Evolutionary conservation across 2,113 vertebrate genomes (phyloP), one percentile per base, ranked within the genome.

Genomic region (Marmota monax): DNA sequence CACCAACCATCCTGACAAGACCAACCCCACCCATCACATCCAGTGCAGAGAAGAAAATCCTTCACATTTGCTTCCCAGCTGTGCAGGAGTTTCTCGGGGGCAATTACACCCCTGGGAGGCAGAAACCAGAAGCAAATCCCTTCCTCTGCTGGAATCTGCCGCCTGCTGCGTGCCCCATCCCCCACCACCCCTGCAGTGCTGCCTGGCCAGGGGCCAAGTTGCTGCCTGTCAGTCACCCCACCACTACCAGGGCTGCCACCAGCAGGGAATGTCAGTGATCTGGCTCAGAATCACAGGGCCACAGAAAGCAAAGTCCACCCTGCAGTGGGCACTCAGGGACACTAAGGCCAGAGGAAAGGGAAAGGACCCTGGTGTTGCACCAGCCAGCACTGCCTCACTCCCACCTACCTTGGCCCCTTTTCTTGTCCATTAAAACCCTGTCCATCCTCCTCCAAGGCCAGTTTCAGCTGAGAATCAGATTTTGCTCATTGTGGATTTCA

Each of bases 11-110:
- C 58, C 56, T 1, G 39, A 56, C 84, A 45, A 32, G 29, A 79
- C 37, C 90, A 6, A 82, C 86, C 79, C 89, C 94, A 96, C 94
- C 96, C 97, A 92, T 92, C 37, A 18, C 0, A 0, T 5, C 48
- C 67, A 83, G 51, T 0, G 0, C 42, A 34, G 89, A 29, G 34
- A 7, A 77, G 77, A 96, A 94, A 94, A 97, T 56, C 94, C 87
- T 96, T 94, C 80, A 73, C 96, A 94, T 94, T 96, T 96, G 96
- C 88, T 96, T 95, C 85, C 96, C 96, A 97, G 96, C 96, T 96
- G 94, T 94, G 92, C 73, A 5, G 73, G 88, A 53, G 78, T 76
- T 83, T 92, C 89, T 96, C 77, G 39, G 69, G 69, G 2, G 2
- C 79, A 92, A 83, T 84, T 22, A 88, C 58, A 92, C 84, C 95